Conservation (phyloP, 2,113 vertebrate species). For the Malurus elegans region DNA sequence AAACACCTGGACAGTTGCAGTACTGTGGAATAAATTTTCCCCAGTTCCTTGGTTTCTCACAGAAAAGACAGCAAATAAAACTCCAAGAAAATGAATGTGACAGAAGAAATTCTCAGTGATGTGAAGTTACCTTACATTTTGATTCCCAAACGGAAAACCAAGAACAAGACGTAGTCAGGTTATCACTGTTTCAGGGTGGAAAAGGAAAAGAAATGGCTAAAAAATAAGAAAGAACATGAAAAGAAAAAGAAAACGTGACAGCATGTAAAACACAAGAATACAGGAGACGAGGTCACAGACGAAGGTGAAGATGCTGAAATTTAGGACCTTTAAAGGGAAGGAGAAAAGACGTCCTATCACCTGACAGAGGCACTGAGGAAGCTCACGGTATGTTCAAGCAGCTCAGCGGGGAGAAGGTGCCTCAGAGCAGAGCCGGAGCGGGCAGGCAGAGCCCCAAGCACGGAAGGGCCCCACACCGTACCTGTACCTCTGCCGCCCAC, state of each 20-base stretch:
- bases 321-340: neutral
- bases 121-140: neutral
- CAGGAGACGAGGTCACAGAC: neutral
- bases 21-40: neutral
- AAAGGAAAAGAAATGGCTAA: fast-evolving
- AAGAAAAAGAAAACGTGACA: neutral
- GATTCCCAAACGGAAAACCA: neutral
- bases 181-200: neutral
- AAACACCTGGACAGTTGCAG: neutral
- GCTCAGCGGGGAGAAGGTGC: neutral
- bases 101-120: neutral
- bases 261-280: neutral
- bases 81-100: neutral
- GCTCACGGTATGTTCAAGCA: neutral
- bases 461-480: neutral
- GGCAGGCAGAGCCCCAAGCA: fast-evolving
- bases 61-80: neutral
- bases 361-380: neutral
- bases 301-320: neutral
- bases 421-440: neutral
- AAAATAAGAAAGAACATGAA: neutral
- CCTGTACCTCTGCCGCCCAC: neutral
- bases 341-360: neutral
- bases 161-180: neutral
- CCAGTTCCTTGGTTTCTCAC: neutral